These are phyloP conservation scores for Drosophila erecta DNA, from an alignment of 1,140 invertebrate genomes.

Conservation along the genomic window DNA sequence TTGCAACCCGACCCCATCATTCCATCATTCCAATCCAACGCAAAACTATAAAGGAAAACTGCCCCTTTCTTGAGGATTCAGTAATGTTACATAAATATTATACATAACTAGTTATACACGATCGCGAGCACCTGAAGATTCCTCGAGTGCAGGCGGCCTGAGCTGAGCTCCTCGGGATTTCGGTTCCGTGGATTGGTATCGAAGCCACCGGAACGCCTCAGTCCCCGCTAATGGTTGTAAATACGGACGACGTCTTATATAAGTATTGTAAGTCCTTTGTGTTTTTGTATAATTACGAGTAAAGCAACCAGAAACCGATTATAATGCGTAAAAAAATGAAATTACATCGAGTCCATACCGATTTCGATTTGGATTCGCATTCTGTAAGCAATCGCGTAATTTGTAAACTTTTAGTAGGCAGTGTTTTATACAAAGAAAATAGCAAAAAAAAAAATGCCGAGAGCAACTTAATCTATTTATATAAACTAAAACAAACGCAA, in stretches of 20 bases:
- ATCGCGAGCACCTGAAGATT: slow-evolving; percentile 15
- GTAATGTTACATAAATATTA: slow-evolving; percentile 24
- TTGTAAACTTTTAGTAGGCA: slow-evolving; percentile 68
- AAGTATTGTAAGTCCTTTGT: slow-evolving; percentile 74
- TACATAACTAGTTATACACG: slow-evolving; percentile 35
- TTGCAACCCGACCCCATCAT: not conserved
- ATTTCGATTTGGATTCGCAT: slow-evolving; percentile 28
- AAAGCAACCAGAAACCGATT: slow-evolving; percentile 21
- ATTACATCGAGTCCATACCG: slow-evolving; percentile 13
- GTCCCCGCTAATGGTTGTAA: slow-evolving; percentile 41
- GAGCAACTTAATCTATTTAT: slow-evolving; percentile 18
- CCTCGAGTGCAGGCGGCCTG: slow-evolving; percentile 2
- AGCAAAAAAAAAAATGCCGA: slow-evolving; percentile 5
- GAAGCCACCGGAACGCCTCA: not conserved
- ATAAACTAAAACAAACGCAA: slow-evolving; percentile 37
- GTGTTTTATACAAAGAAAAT: slow-evolving; percentile 53
- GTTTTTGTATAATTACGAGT: slow-evolving; percentile 48
- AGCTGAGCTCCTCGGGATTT: not conserved
- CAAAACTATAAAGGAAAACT: slow-evolving; percentile 53
- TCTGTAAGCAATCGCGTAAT: slow-evolving; percentile 68
- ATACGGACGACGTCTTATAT: slow-evolving; percentile 59
- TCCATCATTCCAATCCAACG: not conserved
- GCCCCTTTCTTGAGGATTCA: slow-evolving; percentile 63
- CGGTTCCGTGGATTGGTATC: slow-evolving; percentile 9
- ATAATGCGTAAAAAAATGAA: not conserved